These are phyloP conservation scores for Lophura nycthemera DNA, from an alignment of 2,113 vertebrate species.

Conservation along the genomic window DNA sequence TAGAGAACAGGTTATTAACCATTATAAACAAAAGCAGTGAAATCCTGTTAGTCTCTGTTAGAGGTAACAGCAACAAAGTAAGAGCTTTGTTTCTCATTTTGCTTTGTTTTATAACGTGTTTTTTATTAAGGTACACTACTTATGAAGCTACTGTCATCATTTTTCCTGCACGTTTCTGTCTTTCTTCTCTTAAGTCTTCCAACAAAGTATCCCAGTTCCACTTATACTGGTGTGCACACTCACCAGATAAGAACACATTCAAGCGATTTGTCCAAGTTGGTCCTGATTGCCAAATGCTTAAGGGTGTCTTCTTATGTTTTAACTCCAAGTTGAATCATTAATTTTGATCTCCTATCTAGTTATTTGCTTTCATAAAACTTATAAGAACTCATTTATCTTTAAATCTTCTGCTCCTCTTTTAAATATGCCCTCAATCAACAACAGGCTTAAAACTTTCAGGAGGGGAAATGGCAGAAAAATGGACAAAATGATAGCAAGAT, in stretches of 20 bases:
- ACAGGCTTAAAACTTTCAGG: not conserved
- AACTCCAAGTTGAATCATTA: not conserved
- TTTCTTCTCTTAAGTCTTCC: not conserved
- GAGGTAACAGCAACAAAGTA: not conserved
- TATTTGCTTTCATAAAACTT: not conserved
- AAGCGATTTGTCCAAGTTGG: accelerated
- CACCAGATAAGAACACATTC: accelerated
- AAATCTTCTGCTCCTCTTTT: not conserved
- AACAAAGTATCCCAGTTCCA: not conserved
- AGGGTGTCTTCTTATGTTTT: not conserved
- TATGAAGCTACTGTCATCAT: not conserved
- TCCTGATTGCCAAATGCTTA: not conserved
- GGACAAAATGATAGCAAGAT: not conserved
- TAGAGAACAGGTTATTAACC: not conserved
- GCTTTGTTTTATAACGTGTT: not conserved
- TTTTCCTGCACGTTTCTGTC: not conserved
- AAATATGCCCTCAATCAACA: not conserved
- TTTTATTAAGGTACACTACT: not conserved
- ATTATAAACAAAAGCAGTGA: not conserved
- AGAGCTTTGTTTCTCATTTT: not conserved
- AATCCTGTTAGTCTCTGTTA: not conserved
- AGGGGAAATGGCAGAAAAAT: not conserved
- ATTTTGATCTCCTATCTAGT: not conserved
- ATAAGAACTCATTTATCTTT: not conserved
- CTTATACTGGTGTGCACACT: accelerated